Base-by-base conservation (phyloP, 2,113 vertebrate genomes). In the Triplophysa rosa region DNA sequence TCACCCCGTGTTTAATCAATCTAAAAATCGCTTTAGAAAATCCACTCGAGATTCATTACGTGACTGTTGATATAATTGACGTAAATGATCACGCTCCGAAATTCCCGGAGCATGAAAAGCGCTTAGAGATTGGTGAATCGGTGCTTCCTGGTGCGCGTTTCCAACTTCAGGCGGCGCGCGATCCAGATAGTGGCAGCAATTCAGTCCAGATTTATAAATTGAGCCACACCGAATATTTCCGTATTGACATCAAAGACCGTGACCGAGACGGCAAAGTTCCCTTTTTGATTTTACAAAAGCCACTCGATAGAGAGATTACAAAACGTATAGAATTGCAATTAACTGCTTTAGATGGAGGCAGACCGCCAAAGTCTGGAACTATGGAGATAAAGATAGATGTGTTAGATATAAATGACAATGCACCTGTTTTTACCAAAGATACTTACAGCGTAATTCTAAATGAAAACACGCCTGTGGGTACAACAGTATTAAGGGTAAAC, bases 1-100 rank as follows among this genome's bases (percentile, higher is more conserved):
- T 26, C 24, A 49, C 23, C 4, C 62, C 75, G 23, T 90, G 89
- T 66, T 69, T 87, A 21, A 69, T 89, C 2, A 82, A 72, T 82
- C 75, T 90, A 4, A 69, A 81, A 83, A 75, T 82, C 0, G 52
- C 74, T 1, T 47, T 91, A 16, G 91, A 92, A 81, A 88, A 89
- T 70, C 91, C 91, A 1, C 84, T 92, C 1, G 91, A 91, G 29
- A 86, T 91, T 2, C 88, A 91, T 52, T 89, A 88, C 63, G 84
- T 90, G 2, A 62, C 80, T 1, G 85, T 91, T 1, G 90, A 90
- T 61, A 81, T 92, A 42, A 8, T 87, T 3, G 91, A 92, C 0
- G 63, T 89, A 13, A 92, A 92, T 1, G 91, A 92, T 29, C 84
- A 92, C 49, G 78, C 85, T 2, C 91, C 91, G 0, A 77, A 13